phyloP scores from a whole-genome alignment of 2,888 invertebrate species.

The Cheilosia grossa region DNA sequence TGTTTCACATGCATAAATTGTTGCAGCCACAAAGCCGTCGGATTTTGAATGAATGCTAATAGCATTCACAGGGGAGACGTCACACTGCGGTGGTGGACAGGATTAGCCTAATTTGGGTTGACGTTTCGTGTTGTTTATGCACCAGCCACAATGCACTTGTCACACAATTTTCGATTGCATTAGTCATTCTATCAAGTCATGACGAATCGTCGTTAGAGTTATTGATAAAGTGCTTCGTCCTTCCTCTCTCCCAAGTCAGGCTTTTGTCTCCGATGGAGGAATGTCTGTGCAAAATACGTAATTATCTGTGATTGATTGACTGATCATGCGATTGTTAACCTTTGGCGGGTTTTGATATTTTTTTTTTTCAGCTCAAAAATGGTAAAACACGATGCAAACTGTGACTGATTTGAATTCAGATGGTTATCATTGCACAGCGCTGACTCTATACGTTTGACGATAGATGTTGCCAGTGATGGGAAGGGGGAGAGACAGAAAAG shows the following conservation, averaged over 20 bases:
- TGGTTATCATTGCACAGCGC: conserved; percentile 37
- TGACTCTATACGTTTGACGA: conserved; percentile 16
- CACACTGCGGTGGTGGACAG: conserved; percentile 17
- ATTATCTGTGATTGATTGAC: conserved; percentile 67
- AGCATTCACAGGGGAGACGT: neutral
- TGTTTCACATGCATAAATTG: conserved; percentile 29
- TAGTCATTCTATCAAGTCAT: conserved; percentile 43
- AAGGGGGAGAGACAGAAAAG: neutral
- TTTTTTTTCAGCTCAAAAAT: conserved; percentile 15
- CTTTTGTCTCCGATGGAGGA: conserved; percentile 20
- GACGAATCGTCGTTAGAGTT: conserved; percentile 17
- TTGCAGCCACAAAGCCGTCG: conserved; percentile 2
- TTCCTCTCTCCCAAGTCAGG: conserved; percentile 7
- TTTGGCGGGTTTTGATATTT: conserved; percentile 27
- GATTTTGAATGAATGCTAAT: conserved; percentile 18
- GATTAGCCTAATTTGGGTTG: conserved; percentile 59
- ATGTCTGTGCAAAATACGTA: conserved; percentile 41
- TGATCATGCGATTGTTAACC: conserved; percentile 59
- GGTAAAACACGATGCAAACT: conserved; percentile 34
- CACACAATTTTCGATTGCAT: conserved; percentile 51
- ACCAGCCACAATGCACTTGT: conserved; percentile 46
- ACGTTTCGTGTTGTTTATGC: conserved; percentile 28
- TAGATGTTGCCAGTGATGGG: neutral
- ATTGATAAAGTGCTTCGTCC: neutral
- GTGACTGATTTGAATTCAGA: conserved; percentile 57